These are phyloP conservation scores for Acropora yongei DNA, from an alignment of 64 coral and sea anemone species.

Conservation along the genomic window DNA sequence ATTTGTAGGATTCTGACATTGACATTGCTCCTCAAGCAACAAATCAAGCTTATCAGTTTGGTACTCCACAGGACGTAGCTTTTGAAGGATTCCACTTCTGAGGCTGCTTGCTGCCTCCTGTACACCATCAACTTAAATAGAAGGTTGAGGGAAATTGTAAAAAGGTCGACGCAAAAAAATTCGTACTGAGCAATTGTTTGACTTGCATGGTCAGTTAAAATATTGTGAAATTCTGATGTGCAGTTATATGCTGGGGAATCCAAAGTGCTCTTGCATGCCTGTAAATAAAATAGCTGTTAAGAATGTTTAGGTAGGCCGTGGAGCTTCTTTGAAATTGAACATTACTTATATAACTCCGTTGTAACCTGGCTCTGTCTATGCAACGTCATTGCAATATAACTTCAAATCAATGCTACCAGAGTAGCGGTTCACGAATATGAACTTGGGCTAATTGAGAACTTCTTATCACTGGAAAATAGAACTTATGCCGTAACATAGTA, in stretches of 20 bases:
- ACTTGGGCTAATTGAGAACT: background rate
- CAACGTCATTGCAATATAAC: too few species aligned
- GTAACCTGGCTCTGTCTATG: too few species aligned
- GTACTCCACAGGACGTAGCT: constrained; percentile 31
- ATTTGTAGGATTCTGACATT: background rate
- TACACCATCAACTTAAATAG: background rate
- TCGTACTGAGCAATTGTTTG: background rate
- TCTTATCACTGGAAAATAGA: too few species aligned
- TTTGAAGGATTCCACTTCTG: constrained; percentile 39
- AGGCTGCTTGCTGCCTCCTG: background rate
- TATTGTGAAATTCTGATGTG: constrained; percentile 23
- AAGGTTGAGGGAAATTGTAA: background rate
- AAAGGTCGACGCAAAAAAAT: background rate
- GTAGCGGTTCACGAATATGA: background rate
- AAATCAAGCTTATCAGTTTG: constrained; percentile 52
- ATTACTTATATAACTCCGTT: background rate
- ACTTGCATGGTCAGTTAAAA: constrained; percentile 7
- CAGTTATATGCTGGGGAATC: background rate
- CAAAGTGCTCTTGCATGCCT: background rate
- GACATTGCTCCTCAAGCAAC: constrained; percentile 40
- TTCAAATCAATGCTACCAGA: too few species aligned
- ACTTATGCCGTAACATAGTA: too few species aligned
- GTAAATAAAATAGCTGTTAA: background rate
- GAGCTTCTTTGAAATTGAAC: background rate
- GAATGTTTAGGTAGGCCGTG: background rate